Conservation (phyloP, 2,113 vertebrate genomes). For the Rhodinocichla rosea region DNA sequence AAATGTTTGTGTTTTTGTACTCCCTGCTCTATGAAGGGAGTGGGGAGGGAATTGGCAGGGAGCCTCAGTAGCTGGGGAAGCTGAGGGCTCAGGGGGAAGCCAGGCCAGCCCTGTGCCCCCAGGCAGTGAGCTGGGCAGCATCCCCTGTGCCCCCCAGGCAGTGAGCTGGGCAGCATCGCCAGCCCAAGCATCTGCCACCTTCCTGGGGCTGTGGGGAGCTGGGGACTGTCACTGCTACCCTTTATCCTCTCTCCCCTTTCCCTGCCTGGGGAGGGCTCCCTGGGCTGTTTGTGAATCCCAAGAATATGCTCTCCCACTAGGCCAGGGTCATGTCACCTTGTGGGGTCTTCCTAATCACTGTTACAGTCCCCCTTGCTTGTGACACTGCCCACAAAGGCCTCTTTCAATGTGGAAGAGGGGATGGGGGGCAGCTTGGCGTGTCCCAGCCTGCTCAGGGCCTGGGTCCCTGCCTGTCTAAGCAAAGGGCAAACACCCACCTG, state of each 20-base stretch:
- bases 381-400: neutral
- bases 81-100: neutral
- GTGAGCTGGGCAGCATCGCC: neutral
- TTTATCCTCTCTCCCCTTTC: neutral
- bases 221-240: neutral
- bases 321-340: neutral
- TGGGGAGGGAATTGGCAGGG: neutral
- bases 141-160: neutral
- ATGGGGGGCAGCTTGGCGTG: neutral
- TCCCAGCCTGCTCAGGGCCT: neutral
- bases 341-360: neutral
- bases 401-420: neutral
- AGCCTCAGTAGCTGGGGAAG: neutral
- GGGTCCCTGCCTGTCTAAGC: neutral
- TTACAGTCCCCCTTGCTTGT: neutral
- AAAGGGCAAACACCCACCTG: neutral
- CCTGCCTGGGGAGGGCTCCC: neutral
- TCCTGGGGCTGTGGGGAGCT: neutral
- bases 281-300: neutral
- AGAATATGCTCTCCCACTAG: neutral
- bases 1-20: accelerated
- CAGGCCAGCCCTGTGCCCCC: neutral
- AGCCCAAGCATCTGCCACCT: neutral
- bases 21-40: accelerated
- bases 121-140: neutral